These are phyloP conservation scores for Coryphaenoides rupestris DNA, from an alignment of 2,113 vertebrate genomes.

Conservation along the genomic window DNA sequence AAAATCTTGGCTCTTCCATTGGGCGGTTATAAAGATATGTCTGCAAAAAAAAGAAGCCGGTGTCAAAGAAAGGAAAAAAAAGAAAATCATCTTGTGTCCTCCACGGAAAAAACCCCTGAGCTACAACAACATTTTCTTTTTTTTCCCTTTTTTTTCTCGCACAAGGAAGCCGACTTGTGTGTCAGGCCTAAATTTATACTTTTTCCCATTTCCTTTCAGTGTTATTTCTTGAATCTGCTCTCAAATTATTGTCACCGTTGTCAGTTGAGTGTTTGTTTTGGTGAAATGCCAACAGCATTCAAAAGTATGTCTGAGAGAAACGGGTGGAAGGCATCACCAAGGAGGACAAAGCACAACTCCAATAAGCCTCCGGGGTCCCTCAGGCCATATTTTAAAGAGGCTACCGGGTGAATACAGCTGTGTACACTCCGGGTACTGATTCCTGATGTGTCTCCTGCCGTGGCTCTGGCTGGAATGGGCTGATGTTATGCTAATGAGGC, in stretches of 20 bases:
- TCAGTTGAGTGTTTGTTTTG: constrained; percentile 55
- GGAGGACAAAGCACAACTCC: constrained; percentile 59
- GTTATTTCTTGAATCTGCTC: constrained; percentile 42
- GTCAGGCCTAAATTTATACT: constrained; percentile 41
- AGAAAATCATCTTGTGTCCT: constrained; percentile 12
- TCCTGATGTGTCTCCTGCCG: constrained; percentile 44
- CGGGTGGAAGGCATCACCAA: constrained; percentile 43
- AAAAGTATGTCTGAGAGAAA: constrained; percentile 51
- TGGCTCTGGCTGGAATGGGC: constrained; percentile 65
- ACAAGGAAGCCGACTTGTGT: constrained; percentile 25
- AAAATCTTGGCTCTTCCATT: constrained; percentile 21
- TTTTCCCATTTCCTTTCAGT: constrained; percentile 34
- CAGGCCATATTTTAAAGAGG: constrained; percentile 72
- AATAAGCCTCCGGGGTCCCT: constrained; percentile 62
- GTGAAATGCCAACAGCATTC: constrained; percentile 42
- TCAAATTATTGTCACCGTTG: constrained; percentile 43
- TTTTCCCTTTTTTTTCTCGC: constrained; percentile 6
- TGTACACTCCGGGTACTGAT: constrained; percentile 63
- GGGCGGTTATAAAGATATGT: constrained; percentile 21
- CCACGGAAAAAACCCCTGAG: background rate
- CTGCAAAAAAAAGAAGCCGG: background rate
- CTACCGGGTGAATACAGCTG: constrained; percentile 62
- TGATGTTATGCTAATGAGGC: constrained; percentile 75
- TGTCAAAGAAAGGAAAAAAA: constrained; percentile 13
- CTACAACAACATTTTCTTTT: constrained; percentile 19